phyloP scores from a whole-genome alignment of 1,140 invertebrate genomes.

The Drosophila carrolli region DNA sequence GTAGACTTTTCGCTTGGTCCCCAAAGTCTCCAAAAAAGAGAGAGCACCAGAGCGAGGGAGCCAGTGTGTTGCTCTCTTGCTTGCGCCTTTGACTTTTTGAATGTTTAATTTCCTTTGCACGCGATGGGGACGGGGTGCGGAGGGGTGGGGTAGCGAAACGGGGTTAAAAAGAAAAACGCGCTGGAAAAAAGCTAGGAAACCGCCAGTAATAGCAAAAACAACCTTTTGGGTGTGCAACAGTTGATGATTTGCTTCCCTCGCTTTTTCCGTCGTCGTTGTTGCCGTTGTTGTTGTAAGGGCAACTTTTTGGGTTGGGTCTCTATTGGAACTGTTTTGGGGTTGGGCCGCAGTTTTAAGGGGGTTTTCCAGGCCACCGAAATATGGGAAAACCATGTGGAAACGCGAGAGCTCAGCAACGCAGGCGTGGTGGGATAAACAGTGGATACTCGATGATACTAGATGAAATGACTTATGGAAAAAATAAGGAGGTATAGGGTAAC shows the following conservation, averaged over 20 bases:
- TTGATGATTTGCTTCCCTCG: conserved; percentile 38
- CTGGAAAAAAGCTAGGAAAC: conserved; percentile 76
- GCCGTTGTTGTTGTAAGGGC: conserved; percentile 57
- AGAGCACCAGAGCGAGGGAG: conserved; percentile 22
- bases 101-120: conserved; percentile 82
- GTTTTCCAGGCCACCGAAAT: conserved; percentile 33
- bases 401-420: conserved; percentile 71
- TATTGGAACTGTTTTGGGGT: conserved; percentile 39
- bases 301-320: conserved; percentile 73
- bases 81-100: conserved; percentile 82
- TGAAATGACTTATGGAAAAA: no score
- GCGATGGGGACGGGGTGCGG: conserved; percentile 35
- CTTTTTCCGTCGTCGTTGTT: conserved; percentile 12
- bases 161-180: conserved; percentile 81
- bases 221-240: conserved; percentile 71
- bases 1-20: conserved; percentile 54
- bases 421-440: conserved; percentile 52
- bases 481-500: no score
- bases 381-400: conserved; percentile 78
- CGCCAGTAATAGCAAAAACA: conserved; percentile 27
- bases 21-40: conserved; percentile 63
- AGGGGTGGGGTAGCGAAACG: conserved; percentile 65
- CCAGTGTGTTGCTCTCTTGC: conserved; percentile 32
- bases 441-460: not conserved
- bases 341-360: conserved; percentile 59